Base-by-base conservation (phyloP, 1,140 invertebrate species). In the Neodiprion lecontei region DNA sequence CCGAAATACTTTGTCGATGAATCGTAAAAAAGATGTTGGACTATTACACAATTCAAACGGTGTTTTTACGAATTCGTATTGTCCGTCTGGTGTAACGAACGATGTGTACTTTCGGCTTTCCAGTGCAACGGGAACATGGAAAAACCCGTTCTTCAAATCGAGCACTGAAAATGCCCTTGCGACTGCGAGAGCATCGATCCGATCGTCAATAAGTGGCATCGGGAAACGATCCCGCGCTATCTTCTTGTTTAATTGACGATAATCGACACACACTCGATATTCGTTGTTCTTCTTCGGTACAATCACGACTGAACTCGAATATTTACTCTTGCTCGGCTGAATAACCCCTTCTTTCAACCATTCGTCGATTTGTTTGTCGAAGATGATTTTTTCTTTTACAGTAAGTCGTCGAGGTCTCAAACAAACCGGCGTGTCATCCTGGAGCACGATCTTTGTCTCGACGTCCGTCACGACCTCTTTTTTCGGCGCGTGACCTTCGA, bases 251-350 rank as follows among this genome's bases (percentile, higher is more conserved):
- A 78, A 21, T 47, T 67, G 53, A 50, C 70, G 70, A 68, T 48
- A 74, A 50, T 78, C 77, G 72, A 75, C 75, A 76, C 84, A 89
- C 75, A 90, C 78, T 74, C 86, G 79, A 48, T 82, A 72, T 68
- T 81, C 70, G 73, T 88, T 81, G 83, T 90, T 81, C 75, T 87
- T 88, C 75, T 91, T 91, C 28, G 73, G 73, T 1, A 86, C 86
- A n/a, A 89, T 65, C 5, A 89, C 83, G 1, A 89, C 81, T 23
- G 84, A 86, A 47, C 84, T 83, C 9, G 85, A 76, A 83, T 81
- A 91, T 8, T 87, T 84, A 66, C 83, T 85, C 49, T 49, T 23
- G 67, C 83, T 84, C 17, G 72, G 69, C 61, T 74, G 47, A 9
- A 85, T 80, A 1, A 87, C 75, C 70, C 78, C 79, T 47, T 73